Conservation (phyloP, 2,113 vertebrate genomes). For the Emydocephalus ijimae region DNA sequence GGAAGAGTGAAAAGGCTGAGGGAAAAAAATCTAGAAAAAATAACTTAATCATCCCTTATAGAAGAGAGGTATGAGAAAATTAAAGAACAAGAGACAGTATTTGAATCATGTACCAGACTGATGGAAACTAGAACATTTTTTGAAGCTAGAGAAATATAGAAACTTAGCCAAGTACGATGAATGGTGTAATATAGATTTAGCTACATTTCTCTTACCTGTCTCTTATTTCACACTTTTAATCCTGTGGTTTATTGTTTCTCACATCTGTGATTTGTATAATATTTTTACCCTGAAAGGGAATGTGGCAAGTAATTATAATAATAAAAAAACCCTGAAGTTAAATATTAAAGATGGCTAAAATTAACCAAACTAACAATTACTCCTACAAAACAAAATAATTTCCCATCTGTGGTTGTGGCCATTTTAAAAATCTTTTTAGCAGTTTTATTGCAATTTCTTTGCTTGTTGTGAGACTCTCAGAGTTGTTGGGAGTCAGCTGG, state of each 20-base stretch:
- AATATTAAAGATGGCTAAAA: background rate
- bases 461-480: background rate
- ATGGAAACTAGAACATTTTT: background rate
- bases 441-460: background rate
- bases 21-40: background rate
- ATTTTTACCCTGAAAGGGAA: background rate
- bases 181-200: background rate
- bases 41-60: background rate
- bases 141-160: background rate
- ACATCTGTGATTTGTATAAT: background rate
- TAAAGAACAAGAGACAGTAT: background rate
- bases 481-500: background rate
- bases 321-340: background rate
- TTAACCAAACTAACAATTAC: background rate
- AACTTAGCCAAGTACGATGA: background rate
- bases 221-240: background rate
- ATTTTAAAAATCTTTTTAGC: background rate
- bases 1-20: background rate
- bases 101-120: background rate
- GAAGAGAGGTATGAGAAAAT: background rate
- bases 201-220: background rate
- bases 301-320: background rate
- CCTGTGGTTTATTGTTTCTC: background rate
- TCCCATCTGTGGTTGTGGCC: background rate
- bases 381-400: background rate